These are phyloP conservation scores for Tonatia bakeri DNA, from an alignment of 2,113 vertebrate genomes.

Conservation along the genomic window DNA sequence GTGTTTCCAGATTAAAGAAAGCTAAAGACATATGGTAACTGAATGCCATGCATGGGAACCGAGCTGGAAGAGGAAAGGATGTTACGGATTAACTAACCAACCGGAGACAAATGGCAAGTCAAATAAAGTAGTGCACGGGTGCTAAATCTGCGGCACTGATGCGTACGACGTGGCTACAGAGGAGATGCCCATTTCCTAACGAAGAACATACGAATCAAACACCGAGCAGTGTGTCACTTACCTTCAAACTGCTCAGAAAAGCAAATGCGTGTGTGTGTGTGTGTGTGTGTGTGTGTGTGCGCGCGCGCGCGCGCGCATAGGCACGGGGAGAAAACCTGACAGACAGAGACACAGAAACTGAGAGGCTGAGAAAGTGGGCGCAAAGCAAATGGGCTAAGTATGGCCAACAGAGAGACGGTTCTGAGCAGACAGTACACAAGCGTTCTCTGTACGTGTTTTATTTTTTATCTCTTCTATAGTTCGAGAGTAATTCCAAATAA, in stretches of 20 bases:
- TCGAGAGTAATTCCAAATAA: constrained; percentile 9
- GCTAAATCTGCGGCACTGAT: neutral
- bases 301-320: no score
- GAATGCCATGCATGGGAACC: neutral
- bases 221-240: neutral
- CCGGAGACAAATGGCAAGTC: neutral
- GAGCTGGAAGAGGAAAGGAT: neutral
- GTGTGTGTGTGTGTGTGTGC: neutral
- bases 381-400: neutral
- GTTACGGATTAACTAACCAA: neutral
- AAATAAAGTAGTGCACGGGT: neutral
- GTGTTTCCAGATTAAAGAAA: constrained; percentile 16
- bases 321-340: neutral
- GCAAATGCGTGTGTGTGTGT: neutral
- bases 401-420: neutral
- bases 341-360: neutral
- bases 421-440: neutral
- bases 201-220: neutral
- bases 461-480: neutral
- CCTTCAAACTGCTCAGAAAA: neutral
- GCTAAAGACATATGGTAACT: neutral
- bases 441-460: neutral
- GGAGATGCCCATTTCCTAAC: neutral
- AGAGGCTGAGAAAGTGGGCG: neutral
- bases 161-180: neutral